Evolutionary conservation across 2,113 vertebrate species (phyloP), one percentile per base, ranked within the genome.

Genomic region (Syngnathus typhle): DNA sequence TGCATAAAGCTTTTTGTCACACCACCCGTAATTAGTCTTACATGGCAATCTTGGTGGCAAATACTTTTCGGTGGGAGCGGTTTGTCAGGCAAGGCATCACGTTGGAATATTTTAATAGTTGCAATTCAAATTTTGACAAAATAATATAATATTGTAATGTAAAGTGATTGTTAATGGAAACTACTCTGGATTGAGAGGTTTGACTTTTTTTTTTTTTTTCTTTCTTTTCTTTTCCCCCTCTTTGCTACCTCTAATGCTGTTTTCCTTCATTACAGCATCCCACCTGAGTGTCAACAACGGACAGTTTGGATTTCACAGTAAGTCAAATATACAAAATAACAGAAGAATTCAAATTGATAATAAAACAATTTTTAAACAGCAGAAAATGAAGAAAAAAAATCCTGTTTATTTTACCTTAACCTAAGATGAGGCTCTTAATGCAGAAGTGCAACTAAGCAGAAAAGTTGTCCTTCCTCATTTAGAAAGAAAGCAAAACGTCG

Each of bases 281-380:
- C 79, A 92, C 80, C 84, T 89, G 60, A 79, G 76, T 74, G 88
- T 94, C 64, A 88, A 98, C 0, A 94, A 98, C 21, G 95, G 95
- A 64, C 71, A 93, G 18, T 99, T 98, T 88, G 97, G 97, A 89
- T 71, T 93, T 65, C 89, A 89, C 83, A 92, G 97, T 99, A 94
- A 96, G 96, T 95, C 8, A 8, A 10, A 43, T 73, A 72, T n/a
- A 46, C 19, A 1, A 38, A n/a, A 60, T 13, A 56, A 56, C 5
- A 56, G 6, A 55, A 13, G 27, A 27, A 27, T 27, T 27, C 27
- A 27, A 32, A 32, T 32, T 32, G 27, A 32, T 32, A 32, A 32
- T 32, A 1, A 23, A 23, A n/a, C n/a, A n/a, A n/a, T 32, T 32
- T 32, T 32, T 3, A 32, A 32, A 32, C 27, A 32, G 3, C 27